Percentiles rank a stretch among this genome's conserved stretches.
Evolutionary conservation across 2,113 vertebrate species (phyloP).

Genomic region (Calyptommatus sinebrachiatus): DNA sequence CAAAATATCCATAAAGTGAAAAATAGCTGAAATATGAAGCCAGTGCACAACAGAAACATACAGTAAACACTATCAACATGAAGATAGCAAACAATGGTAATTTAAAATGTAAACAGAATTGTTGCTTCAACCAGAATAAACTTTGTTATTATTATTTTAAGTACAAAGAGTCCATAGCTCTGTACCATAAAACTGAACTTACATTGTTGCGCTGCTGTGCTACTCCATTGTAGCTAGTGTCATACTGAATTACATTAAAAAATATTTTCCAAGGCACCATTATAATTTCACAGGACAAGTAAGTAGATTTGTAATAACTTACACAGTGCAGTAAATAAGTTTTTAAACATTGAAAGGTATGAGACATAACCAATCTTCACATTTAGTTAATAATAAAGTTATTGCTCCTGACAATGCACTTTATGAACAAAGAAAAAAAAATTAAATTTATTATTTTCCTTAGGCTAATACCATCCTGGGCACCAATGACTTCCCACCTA

Average conservation of each 20-base stretch:
- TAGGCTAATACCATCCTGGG: constrained; percentile 20
- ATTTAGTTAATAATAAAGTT: too few species aligned
- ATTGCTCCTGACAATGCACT: not conserved
- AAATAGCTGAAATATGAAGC: not conserved
- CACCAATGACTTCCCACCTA: constrained; percentile 27
- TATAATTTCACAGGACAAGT: constrained; percentile 2
- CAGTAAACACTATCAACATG: not conserved
- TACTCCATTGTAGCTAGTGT: not conserved
- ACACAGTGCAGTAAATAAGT: constrained; percentile 9
- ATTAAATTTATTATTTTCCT: constrained; percentile 33
- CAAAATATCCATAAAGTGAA: not conserved
- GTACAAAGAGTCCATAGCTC: not conserved
- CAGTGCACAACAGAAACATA: not conserved
- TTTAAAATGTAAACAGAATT: not conserved
- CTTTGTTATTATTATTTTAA: constrained; percentile 31
- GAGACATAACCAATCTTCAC: constrained; percentile 29
- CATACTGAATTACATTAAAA: constrained; percentile 1
- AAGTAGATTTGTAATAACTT: constrained; percentile 15
- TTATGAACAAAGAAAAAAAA: constrained; percentile 23
- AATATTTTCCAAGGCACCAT: not conserved
- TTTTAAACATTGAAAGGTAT: constrained; percentile 36
- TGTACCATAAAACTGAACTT: constrained; percentile 14
- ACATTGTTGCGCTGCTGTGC: constrained; percentile 9
- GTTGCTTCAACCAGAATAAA: constrained; percentile 30
- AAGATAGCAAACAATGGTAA: not conserved